Conservation (phyloP, 2,797 vertebrate genomes). For the Sebastes jordani region DNA sequence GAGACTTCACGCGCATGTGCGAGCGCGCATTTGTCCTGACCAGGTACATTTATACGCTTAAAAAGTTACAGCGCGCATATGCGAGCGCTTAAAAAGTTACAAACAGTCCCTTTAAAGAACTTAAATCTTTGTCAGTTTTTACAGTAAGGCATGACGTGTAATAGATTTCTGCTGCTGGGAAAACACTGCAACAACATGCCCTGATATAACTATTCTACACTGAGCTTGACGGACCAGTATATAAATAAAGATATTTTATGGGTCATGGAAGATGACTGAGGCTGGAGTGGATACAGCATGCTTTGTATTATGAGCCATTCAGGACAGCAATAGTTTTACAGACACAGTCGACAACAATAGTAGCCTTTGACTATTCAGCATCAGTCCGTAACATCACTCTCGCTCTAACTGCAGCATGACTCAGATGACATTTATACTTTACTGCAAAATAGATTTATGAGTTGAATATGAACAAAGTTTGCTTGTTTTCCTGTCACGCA, state of each 20-base stretch:
- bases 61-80: no score
- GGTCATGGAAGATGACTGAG: neutral
- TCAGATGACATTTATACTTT: conserved; percentile 24
- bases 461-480: neutral
- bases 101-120: neutral
- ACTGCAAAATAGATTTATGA: neutral
- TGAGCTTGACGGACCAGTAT: neutral
- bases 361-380: conserved; percentile 14
- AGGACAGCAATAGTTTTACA: neutral
- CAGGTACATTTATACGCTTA: no score
- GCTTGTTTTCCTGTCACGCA: neutral
- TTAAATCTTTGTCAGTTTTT: neutral
- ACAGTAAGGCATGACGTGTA: neutral
- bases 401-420: conserved; percentile 9
- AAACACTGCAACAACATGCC: neutral
- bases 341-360: neutral
- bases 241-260: neutral
- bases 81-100: no score
- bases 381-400: conserved; percentile 13
- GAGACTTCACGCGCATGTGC: no score
- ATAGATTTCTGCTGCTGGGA: neutral
- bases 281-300: neutral
- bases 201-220: neutral
- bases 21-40: no score
- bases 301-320: conserved; percentile 13